phyloP scores from a whole-genome alignment of 2,113 vertebrate species.

The Tupaia tana region DNA sequence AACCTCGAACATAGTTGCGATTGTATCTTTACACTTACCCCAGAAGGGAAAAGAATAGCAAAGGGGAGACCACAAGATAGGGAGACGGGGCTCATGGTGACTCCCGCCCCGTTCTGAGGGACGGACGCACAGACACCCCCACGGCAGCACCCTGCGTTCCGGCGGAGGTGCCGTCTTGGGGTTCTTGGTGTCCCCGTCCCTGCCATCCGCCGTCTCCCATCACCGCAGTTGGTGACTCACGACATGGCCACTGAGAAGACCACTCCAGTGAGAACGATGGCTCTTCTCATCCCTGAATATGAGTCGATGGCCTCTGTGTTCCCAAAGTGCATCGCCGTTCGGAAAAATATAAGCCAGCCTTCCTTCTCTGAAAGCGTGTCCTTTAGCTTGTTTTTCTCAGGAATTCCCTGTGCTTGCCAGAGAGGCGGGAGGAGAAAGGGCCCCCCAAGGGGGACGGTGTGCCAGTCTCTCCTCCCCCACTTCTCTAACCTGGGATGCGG shows the following conservation, averaged over 20 bases:
- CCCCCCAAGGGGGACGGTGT: too few species aligned
- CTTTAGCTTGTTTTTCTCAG: too few species aligned
- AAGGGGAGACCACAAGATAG: neutral
- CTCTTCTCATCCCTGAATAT: neutral
- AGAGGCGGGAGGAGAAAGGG: too few species aligned
- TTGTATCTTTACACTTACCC: neutral
- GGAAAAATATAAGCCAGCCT: neutral
- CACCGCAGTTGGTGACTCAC: neutral
- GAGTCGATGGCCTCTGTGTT: neutral
- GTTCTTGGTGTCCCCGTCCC: neutral
- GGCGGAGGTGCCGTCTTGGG: neutral
- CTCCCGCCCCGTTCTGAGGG: neutral
- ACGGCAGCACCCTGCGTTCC: too few species aligned
- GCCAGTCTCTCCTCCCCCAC: too few species aligned
- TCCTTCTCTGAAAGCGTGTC: neutral
- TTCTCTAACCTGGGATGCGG: too few species aligned
- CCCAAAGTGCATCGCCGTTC: neutral
- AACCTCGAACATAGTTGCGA: neutral
- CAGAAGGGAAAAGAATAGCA: neutral
- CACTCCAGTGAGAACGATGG: neutral
- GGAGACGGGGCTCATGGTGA: neutral
- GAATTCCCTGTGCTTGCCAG: too few species aligned
- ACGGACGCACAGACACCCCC: too few species aligned
- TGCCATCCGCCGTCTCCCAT: neutral
- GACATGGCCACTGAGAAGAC: neutral